phyloP scores from a whole-genome alignment of 92 coral and sea anemone genomes.

The Virgularia gustaviana region DNA sequence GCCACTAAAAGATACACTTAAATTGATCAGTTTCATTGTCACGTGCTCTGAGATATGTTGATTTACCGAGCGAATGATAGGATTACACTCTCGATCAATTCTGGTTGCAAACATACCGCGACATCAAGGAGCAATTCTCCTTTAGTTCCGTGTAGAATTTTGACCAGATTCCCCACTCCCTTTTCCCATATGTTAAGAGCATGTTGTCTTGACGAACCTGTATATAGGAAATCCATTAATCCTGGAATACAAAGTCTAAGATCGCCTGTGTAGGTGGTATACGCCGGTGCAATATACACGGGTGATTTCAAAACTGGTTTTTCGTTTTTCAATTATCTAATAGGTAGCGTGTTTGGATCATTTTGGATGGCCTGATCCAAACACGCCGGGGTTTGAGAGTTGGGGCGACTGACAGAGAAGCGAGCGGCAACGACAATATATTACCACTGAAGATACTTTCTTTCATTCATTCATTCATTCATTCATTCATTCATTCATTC shows the following conservation, averaged over 20 bases:
- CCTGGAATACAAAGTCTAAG: background rate
- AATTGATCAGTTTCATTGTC: too few relatives aligned
- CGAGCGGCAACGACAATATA: too few relatives aligned
- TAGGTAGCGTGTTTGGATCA: too few relatives aligned
- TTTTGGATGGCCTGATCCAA: too few relatives aligned
- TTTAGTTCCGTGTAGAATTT: conserved; percentile 96
- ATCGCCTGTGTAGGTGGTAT: background rate
- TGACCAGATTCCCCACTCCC: conserved; percentile 94
- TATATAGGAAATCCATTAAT: background rate
- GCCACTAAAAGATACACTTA: conserved; percentile 94
- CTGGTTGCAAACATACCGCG: conserved; percentile 59
- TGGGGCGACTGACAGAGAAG: too few relatives aligned
- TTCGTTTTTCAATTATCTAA: too few relatives aligned
- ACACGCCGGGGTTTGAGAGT: too few relatives aligned
- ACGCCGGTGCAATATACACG: too few relatives aligned
- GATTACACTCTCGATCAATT: background rate
- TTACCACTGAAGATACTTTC: too few relatives aligned
- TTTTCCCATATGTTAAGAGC: conserved; percentile 98
- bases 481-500: too few relatives aligned
- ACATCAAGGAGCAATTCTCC: conserved; percentile 92
- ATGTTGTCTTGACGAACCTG: conserved; percentile 95
- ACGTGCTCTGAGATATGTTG: background rate
- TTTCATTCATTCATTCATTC: too few relatives aligned
- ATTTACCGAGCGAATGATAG: background rate
- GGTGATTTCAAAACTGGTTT: too few relatives aligned